Evolutionary conservation across 2,888 invertebrate genomes (phyloP).

Genomic region (Andrena flavipes): DNA sequence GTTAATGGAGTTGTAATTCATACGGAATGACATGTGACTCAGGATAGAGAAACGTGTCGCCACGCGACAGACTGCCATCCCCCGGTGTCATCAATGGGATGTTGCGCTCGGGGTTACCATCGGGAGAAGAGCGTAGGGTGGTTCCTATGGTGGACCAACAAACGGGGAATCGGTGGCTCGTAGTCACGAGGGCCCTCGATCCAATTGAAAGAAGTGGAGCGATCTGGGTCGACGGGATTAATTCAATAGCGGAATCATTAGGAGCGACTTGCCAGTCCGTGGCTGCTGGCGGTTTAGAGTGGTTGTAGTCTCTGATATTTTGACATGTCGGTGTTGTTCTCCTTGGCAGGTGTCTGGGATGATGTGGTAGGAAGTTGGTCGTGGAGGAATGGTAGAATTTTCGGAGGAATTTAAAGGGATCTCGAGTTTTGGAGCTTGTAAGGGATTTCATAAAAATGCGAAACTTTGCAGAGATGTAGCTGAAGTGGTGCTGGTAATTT

Average conservation of each 20-base stretch:
- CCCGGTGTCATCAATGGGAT: slow-evolving; percentile 62
- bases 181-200: slow-evolving; percentile 32
- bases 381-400: too few species aligned
- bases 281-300: not conserved
- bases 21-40: slow-evolving; percentile 73
- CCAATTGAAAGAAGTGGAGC: slow-evolving; percentile 62
- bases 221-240: slow-evolving; percentile 46
- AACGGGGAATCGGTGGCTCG: slow-evolving; percentile 27
- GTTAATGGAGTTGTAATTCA: slow-evolving; percentile 81
- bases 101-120: slow-evolving; percentile 33
- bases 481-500: too few species aligned
- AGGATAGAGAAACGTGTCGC: slow-evolving; percentile 75
- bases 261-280: not conserved
- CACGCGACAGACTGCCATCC: slow-evolving; percentile 70
- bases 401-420: too few species aligned
- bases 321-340: not conserved
- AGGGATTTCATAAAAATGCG: too few species aligned
- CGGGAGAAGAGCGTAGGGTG: slow-evolving; percentile 1
- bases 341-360: too few species aligned
- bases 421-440: too few species aligned
- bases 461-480: too few species aligned
- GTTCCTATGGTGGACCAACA: slow-evolving; percentile 43
- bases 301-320: not conserved
- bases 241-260: slow-evolving; percentile 23
- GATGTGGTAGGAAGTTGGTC: too few species aligned